Base-by-base conservation (phyloP, 2,888 invertebrate genomes). In the Athripsodes cinereus region DNA sequence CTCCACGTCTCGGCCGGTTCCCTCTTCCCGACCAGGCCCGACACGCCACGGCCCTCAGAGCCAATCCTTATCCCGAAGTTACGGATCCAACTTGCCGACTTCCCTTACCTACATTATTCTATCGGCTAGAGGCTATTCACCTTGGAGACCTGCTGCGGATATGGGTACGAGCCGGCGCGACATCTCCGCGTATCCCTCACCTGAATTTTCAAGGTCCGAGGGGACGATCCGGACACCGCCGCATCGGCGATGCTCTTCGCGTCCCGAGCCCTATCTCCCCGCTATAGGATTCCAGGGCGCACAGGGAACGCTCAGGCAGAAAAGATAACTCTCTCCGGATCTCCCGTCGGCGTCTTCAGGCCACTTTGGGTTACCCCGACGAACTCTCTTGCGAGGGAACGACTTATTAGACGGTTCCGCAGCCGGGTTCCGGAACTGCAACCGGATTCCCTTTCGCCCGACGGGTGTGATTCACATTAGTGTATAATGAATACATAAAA, bases 101-200 rank as follows among this genome's bases (percentile, higher is more conserved):
- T 83, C 80, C 80, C 81, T 82, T 82, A 81, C 78, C 81, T 81
- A 81, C 81, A 81, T 84, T 83, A 78, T 75, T 82, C 81, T 77
- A 80, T 80, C 77, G 80, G 81, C 82, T 79, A 82, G 80, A 83
- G 82, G 81, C 81, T 82, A 75, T 77, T 81, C 75, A 83, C 83
- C 84, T 84, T 81, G 83, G 84, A 85, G 82, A 86, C 84, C 85
- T 84, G 84, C 81, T 85, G 84, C 83, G 83, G 84, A 82, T 84
- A 82, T 83, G 79, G 81, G 83, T 84, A 84, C 83, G 82, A 79
- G 53, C 61, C 61, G 65, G 65, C 65, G 63, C 60, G 60, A 63
- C 61, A 62, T 58, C 65, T 65, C 65, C 66, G 64, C 67, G 67
- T 66, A 66, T 67, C 67, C 67, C 67, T 68, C 67, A 66, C 67